Conservation (phyloP, 2,113 vertebrate genomes). For the Rhinoptilus africanus region DNA sequence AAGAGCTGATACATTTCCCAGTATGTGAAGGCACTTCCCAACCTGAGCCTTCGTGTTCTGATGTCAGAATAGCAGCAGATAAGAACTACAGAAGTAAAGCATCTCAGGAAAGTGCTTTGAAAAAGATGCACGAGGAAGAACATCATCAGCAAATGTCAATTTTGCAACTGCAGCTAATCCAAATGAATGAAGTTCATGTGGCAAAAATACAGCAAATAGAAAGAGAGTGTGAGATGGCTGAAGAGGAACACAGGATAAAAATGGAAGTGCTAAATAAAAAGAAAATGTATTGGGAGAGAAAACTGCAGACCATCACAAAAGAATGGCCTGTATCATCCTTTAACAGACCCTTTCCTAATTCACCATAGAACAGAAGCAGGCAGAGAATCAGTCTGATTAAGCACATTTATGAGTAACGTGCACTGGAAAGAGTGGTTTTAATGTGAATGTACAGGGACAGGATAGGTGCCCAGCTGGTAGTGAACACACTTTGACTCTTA, state of each 20-base stretch:
- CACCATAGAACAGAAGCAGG: conserved; percentile 59
- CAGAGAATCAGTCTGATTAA: neutral
- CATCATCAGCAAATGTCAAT: conserved; percentile 85
- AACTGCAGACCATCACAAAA: conserved; percentile 82
- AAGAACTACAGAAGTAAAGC: conserved; percentile 82
- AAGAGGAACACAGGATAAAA: conserved; percentile 83
- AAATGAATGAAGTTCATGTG: conserved; percentile 85
- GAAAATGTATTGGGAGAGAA: conserved; percentile 87
- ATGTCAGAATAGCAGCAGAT: conserved; percentile 77
- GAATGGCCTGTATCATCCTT: conserved; percentile 83
- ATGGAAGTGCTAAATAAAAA: conserved; percentile 87
- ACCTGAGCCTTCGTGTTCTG: conserved; percentile 77
- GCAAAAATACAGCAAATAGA: conserved; percentile 85
- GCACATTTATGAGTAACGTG: neutral
- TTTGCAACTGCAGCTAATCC: conserved; percentile 80
- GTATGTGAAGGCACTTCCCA: conserved; percentile 80
- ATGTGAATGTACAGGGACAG: conserved; percentile 9
- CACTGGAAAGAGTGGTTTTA: conserved; percentile 25
- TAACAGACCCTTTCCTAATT: conserved; percentile 83
- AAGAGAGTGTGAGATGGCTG: conserved; percentile 83
- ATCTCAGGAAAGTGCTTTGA: conserved; percentile 80
- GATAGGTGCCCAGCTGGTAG: neutral
- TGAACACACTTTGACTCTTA: neutral
- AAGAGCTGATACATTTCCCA: conserved; percentile 79
- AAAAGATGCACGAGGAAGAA: conserved; percentile 84